A percentile compares a stretch with the other conserved stretches of the same genome.
Conservation (phyloP, 2,888 invertebrate species). For the Molanna angustata region DNA sequence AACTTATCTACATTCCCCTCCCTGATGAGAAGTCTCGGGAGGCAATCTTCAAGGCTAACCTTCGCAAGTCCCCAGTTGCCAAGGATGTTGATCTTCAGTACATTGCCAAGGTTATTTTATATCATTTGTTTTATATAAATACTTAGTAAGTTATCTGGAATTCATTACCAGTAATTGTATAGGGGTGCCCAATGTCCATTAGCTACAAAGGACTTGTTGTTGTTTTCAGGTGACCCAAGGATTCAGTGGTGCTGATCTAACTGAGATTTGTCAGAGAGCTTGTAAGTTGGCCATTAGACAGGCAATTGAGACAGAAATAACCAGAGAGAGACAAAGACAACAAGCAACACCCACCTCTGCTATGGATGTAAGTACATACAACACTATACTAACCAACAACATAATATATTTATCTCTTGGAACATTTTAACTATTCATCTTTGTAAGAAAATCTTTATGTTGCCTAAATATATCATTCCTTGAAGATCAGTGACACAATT, state of each 20-base stretch:
- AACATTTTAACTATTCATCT: no score
- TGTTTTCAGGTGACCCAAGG: slow-evolving; percentile 89
- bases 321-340: slow-evolving; percentile 82
- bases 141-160: slow-evolving; percentile 39
- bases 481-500: no score
- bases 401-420: no score
- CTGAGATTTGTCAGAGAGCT: slow-evolving; percentile 98
- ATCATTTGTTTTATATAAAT: no score
- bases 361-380: no score
- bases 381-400: no score
- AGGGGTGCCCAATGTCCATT: not conserved
- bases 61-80: slow-evolving; percentile 94
- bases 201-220: no score
- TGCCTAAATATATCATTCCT: no score
- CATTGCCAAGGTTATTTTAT: slow-evolving; percentile 86
- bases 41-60: slow-evolving; percentile 91
- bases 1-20: slow-evolving; percentile 98
- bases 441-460: no score
- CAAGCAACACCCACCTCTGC: slow-evolving; percentile 67
- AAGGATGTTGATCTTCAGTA: slow-evolving; percentile 90
- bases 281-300: slow-evolving; percentile 99
- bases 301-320: slow-evolving; percentile 94
- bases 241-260: slow-evolving; percentile 98
- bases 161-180: not conserved
- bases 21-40: slow-evolving; percentile 98